A percentile compares a stretch with the other conserved stretches of the same genome.
phyloP scores from a whole-genome alignment of 2,888 invertebrate species.

The Mythimna loreyi region DNA sequence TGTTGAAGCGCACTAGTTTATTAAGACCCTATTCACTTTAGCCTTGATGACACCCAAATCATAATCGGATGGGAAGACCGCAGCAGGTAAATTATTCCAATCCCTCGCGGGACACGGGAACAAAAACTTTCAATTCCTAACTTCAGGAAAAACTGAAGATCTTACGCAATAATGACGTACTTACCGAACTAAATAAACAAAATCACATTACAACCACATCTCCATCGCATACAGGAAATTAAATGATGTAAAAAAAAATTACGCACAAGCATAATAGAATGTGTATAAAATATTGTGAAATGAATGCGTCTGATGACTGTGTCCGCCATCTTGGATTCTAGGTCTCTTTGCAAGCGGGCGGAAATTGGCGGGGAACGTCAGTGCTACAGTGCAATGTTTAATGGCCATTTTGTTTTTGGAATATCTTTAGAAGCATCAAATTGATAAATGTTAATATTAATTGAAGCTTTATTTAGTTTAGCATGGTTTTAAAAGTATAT shows the following conservation, averaged over 20 bases:
- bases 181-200: slow-evolving; percentile 45
- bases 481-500: slow-evolving; percentile 8
- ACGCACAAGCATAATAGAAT: slow-evolving; percentile 55
- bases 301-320: slow-evolving; percentile 57
- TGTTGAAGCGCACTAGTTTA: too few relatives aligned
- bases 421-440: slow-evolving; percentile 4
- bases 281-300: slow-evolving; percentile 59
- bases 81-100: too few relatives aligned
- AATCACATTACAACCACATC: slow-evolving; percentile 49
- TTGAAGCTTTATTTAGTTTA: neutral
- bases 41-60: too few relatives aligned
- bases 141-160: slow-evolving; percentile 16
- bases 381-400: slow-evolving; percentile 3
- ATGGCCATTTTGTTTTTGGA: slow-evolving; percentile 22
- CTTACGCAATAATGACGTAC: slow-evolving; percentile 8
- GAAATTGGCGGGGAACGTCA: slow-evolving; percentile 35
- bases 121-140: slow-evolving; percentile 1
- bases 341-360: slow-evolving; percentile 56
- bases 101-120: too few relatives aligned
- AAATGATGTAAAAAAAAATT: slow-evolving; percentile 62
- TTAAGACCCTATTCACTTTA: too few relatives aligned
- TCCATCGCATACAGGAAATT: slow-evolving; percentile 56
- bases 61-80: too few relatives aligned
- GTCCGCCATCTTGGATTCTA: slow-evolving; percentile 51
- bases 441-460: neutral